Evolutionary conservation across 2,888 invertebrate species (phyloP), one percentile per base, ranked within the genome.

Genomic region (Drosophila glabriapex): DNA sequence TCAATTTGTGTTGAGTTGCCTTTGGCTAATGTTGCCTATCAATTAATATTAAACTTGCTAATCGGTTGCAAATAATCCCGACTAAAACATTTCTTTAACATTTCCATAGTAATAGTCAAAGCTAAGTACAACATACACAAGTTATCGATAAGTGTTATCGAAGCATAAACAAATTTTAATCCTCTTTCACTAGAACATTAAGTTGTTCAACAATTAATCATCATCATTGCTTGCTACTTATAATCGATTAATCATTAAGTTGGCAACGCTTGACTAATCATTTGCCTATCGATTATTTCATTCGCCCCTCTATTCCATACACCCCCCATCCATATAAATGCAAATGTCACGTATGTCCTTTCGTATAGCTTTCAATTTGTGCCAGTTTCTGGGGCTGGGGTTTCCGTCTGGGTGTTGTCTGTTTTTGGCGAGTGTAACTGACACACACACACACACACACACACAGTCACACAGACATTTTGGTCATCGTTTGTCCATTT

Each of bases 321-420:
- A 6, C 4, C 10, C 12, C 4, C 10, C 5, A 4, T n/a, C n/a
- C 10, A 4, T 19, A 1, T 53, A 46, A 66, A 90, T 91, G 91
- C 91, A 91, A 91, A 91, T 91, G 89, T 83, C 91, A 92, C 92
- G 87, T 90, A 5, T 70, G 68, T 62, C 22, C 46, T 25, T 46
- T 46, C 46, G 49, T 39, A 50, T 41, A 14, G 4, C 43, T 53
- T 41, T 63, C 66, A 64, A 49, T 66, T 68, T 59, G 52, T 58
- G 53, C 46, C 49, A 25, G n/a, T 60, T 35, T 6, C 35, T 31
- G 33, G 22, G 25, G 46, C 43, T 43, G 41, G 41, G 33, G 33
- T 19, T 50, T 31, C 19, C 4, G 76, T 71, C 63, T 76, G 71
- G 35, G 28, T 31, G 46, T 64, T 66, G 75, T 75, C 66, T 71